Conservation (phyloP, 2,888 invertebrate genomes). For the Drosophila fulvimacula region DNA sequence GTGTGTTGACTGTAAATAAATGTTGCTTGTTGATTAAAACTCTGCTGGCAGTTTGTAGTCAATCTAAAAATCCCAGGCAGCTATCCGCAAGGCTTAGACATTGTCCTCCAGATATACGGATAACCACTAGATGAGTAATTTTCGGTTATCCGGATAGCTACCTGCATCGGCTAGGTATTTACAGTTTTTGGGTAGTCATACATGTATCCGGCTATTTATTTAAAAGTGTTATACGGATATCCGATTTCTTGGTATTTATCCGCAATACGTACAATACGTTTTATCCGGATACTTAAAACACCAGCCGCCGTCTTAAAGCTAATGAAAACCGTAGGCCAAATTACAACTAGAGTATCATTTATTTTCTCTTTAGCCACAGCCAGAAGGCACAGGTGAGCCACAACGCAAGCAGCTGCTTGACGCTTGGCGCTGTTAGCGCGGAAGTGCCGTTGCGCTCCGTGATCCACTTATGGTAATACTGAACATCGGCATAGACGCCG, state of each 20-base stretch:
- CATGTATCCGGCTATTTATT: not conserved
- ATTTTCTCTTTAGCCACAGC: conserved; percentile 9
- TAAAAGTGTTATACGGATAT: not conserved
- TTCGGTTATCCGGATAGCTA: not conserved
- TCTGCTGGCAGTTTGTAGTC: not conserved
- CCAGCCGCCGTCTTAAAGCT: too few species aligned
- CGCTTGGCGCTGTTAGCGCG: not conserved
- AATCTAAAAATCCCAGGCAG: not conserved
- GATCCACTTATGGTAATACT: conserved; percentile 81
- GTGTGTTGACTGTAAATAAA: conserved; percentile 60
- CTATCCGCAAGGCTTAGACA: not conserved
- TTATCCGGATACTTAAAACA: not conserved
- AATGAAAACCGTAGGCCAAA: not conserved
- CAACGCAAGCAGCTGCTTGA: conserved; percentile 10
- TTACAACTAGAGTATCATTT: conserved; percentile 5
- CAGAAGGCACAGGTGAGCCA: conserved; percentile 5
- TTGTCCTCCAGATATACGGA: not conserved
- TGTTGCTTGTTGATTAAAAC: conserved; percentile 38
- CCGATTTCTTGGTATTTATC: not conserved
- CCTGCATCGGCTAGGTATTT: not conserved
- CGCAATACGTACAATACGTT: not conserved
- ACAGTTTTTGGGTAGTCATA: not conserved
- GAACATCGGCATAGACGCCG: conserved; percentile 81
- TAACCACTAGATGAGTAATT: not conserved
- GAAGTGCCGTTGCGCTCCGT: conserved; percentile 60